These are phyloP conservation scores for Artibeus jamaicensis DNA, from an alignment of 2,797 vertebrate genomes.

Conservation along the genomic window DNA sequence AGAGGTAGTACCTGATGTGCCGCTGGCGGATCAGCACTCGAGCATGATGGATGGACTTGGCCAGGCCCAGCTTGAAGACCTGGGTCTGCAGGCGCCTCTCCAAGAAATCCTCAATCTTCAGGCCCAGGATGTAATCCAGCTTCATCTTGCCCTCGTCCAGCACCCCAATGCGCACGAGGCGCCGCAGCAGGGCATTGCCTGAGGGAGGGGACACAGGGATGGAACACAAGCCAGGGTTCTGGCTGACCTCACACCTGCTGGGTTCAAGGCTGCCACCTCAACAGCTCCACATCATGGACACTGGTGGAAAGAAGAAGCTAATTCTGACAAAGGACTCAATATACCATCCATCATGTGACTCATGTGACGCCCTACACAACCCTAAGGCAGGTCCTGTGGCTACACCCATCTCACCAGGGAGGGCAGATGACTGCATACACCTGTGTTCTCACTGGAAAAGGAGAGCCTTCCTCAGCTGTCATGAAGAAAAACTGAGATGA, in stretches of 20 bases:
- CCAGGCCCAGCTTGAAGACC: conserved; percentile 95
- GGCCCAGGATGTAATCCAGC: conserved; percentile 95
- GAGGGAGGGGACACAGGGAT: accelerated
- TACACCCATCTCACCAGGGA: not conserved
- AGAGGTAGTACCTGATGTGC: conserved; percentile 90
- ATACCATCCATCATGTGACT: no score
- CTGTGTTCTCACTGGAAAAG: not conserved
- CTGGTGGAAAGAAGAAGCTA: not conserved
- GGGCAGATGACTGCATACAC: not conserved
- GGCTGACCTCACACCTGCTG: no score
- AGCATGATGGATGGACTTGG: conserved; percentile 96
- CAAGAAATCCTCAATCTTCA: conserved; percentile 97
- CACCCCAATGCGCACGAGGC: conserved; percentile 94
- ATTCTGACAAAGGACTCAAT: not conserved
- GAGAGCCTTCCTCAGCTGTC: not conserved
- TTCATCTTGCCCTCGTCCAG: conserved; percentile 98
- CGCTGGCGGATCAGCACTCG: conserved; percentile 96
- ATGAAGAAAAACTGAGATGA: not conserved
- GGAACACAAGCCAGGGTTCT: not conserved
- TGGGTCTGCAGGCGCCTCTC: conserved; percentile 95
- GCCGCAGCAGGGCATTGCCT: conserved; percentile 94
- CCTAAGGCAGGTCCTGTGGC: not conserved
- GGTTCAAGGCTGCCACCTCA: not conserved
- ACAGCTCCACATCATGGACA: not conserved
- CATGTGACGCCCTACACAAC: no score